A percentile compares a stretch with the other conserved stretches of the same genome.
phyloP scores from a whole-genome alignment of 2,797 vertebrate genomes.

The Eurystomus glaucurus region DNA sequence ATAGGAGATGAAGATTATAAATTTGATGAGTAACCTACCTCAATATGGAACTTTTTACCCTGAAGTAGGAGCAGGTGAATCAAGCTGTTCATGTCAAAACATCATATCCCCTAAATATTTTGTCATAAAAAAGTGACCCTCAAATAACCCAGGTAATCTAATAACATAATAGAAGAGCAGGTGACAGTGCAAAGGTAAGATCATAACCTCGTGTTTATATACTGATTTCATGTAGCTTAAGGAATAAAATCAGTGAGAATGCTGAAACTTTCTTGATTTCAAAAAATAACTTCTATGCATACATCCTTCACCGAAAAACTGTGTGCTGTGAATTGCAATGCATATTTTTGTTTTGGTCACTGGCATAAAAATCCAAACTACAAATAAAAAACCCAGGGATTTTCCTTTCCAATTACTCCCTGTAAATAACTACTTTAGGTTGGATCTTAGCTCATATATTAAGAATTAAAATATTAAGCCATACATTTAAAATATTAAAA shows the following conservation, averaged over 20 bases:
- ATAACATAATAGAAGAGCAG: background rate
- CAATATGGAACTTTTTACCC: background rate
- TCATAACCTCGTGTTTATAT: background rate
- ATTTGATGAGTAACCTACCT: background rate
- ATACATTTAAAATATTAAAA: background rate
- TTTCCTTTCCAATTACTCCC: background rate
- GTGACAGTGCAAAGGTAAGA: background rate
- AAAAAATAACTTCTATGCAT: background rate
- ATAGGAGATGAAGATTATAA: background rate
- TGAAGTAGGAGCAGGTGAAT: background rate
- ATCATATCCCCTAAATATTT: background rate
- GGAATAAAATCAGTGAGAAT: background rate
- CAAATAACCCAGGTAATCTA: background rate
- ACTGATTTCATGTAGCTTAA: background rate
- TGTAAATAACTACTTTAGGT: background rate
- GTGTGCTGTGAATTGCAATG: background rate
- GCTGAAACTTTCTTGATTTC: background rate
- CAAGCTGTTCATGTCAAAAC: background rate
- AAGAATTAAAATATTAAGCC: background rate
- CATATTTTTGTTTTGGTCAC: background rate
- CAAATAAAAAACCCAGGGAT: rapidly evolving
- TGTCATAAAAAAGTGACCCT: background rate
- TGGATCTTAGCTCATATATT: background rate
- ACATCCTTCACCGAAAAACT: background rate
- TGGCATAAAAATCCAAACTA: background rate